phyloP scores from a whole-genome alignment of 1,140 invertebrate species.

The honey bee (Apis mellifera) region DNA sequence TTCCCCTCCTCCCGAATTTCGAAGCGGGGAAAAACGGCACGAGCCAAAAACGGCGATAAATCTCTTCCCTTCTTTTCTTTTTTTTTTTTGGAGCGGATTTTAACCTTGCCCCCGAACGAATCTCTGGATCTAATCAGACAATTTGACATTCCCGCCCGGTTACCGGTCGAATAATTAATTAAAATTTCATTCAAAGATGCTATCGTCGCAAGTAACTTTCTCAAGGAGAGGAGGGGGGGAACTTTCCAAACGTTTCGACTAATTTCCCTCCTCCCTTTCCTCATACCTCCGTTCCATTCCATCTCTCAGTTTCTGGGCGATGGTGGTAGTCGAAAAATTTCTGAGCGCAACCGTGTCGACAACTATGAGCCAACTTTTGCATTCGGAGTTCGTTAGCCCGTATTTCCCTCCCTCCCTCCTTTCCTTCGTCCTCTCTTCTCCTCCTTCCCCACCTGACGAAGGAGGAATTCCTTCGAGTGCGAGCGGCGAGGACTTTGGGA shows the following conservation, averaged over 20 bases:
- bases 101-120: neutral
- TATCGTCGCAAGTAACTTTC: constrained; percentile 33
- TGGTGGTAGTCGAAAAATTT: constrained; percentile 49
- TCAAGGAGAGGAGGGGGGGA: neutral
- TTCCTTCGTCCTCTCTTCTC: neutral
- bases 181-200: constrained; percentile 46
- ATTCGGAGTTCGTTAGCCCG: constrained; percentile 38
- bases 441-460: neutral
- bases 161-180: constrained; percentile 33
- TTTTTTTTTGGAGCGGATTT: neutral
- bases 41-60: neutral
- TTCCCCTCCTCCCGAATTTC: too few relatives aligned
- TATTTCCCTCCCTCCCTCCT: neutral
- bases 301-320: neutral
- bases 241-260: constrained; percentile 36
- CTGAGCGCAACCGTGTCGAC: constrained; percentile 37
- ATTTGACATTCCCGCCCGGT: constrained; percentile 15
- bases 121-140: constrained; percentile 18
- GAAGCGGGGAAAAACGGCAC: neutral
- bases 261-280: neutral
- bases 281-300: neutral
- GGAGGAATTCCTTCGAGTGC: constrained; percentile 49
- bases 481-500: neutral
- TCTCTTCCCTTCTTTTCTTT: neutral
- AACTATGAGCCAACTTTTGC: constrained; percentile 60